Evolutionary conservation across 2,797 vertebrate genomes (phyloP).

Genomic region (Danio aesculapii): DNA sequence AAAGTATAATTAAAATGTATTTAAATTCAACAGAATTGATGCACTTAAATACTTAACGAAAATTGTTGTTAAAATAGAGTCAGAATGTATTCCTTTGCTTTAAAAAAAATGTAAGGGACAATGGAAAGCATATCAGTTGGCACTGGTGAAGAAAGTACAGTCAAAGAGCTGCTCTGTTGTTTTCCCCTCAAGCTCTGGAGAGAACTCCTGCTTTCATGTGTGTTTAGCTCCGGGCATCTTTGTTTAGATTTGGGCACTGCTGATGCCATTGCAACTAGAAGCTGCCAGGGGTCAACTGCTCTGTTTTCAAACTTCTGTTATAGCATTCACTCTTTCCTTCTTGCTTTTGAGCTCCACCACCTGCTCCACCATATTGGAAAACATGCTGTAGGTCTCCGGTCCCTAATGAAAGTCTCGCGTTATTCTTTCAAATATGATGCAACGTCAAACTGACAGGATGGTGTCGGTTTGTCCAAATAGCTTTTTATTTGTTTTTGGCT

Average conservation of each 20-base stretch:
- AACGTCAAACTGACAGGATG: slow-evolving; percentile 8
- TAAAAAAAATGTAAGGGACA: slow-evolving; percentile 44
- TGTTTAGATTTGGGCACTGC: slow-evolving; percentile 93
- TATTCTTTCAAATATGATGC: not conserved
- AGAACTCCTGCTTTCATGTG: slow-evolving; percentile 84
- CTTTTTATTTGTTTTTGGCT: not conserved
- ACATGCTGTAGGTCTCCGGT: slow-evolving; percentile 1
- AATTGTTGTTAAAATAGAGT: not conserved
- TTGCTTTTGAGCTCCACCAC: slow-evolving; percentile 41
- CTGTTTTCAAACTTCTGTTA: slow-evolving; percentile 84
- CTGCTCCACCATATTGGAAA: slow-evolving; percentile 15
- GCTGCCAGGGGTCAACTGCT: slow-evolving; percentile 93
- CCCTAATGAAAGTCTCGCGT: not conserved
- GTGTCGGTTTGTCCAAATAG: not conserved
- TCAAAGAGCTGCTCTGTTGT: slow-evolving; percentile 39
- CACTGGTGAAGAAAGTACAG: slow-evolving; percentile 62
- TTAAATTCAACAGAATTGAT: too few species aligned
- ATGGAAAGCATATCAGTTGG: slow-evolving; percentile 54
- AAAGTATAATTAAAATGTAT: too few species aligned
- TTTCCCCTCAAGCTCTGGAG: slow-evolving; percentile 79
- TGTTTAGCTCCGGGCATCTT: slow-evolving; percentile 94
- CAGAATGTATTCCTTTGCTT: slow-evolving; percentile 15
- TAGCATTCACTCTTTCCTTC: slow-evolving; percentile 60
- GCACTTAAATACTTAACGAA: not conserved
- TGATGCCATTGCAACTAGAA: slow-evolving; percentile 95